Evolutionary conservation across 2,113 vertebrate species (phyloP).

Genomic region (Rhabdomys dilectus): DNA sequence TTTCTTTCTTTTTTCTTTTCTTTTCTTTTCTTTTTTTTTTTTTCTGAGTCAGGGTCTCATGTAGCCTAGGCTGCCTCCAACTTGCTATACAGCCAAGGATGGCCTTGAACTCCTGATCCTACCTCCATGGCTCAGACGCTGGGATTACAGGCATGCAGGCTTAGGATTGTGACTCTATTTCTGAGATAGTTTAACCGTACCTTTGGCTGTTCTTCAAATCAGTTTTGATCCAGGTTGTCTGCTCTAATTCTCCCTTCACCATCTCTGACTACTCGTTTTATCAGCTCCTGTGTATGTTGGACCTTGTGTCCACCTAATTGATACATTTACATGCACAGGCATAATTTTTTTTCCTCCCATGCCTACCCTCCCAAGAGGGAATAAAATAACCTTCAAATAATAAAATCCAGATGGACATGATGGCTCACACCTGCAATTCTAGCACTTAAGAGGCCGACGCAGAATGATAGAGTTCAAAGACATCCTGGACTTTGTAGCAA

Average conservation of each 20-base stretch:
- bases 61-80: background rate
- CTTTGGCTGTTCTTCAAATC: constrained; percentile 19
- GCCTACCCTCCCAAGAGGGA: background rate
- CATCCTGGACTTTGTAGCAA: background rate
- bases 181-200: background rate
- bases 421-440: background rate
- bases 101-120: background rate
- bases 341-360: background rate
- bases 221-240: background rate
- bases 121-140: background rate
- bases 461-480: background rate
- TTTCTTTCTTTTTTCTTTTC: too few relatives aligned
- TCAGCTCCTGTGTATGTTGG: background rate
- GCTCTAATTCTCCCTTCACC: background rate
- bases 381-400: background rate
- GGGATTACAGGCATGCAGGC: too few relatives aligned
- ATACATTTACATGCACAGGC: background rate
- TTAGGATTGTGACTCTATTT: background rate
- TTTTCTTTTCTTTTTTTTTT: background rate
- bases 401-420: background rate
- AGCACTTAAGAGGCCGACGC: background rate
- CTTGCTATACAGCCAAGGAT: background rate
- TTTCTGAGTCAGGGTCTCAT: background rate
- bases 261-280: background rate
- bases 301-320: background rate